Base-by-base conservation (phyloP, 1,140 invertebrate genomes). In the Charaxes varanes region DNA sequence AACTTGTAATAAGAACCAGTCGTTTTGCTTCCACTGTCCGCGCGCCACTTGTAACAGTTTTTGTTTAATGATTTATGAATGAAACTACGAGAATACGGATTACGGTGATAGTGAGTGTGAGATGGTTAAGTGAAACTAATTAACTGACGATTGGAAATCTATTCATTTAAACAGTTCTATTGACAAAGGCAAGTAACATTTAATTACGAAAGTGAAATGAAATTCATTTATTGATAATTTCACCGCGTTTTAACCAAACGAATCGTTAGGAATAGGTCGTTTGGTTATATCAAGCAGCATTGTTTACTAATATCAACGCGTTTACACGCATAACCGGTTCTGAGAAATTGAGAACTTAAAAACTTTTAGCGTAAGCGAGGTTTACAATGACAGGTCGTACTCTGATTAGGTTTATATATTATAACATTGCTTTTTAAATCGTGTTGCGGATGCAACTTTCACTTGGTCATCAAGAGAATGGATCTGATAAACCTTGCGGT, bases 401-500 rank as follows among this genome's bases (percentile, higher is more conserved):
- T 3, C 14, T 27, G 2, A 23, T 2, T 8, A 1, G 21, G 7
- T 23, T 1, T 23, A n/a, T 1, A 23, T 23, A 2, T 26, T 26
- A 12, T 26, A 26, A 26, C 8, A 12, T 26, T 26, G 23, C 13
- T 26, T 26, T 11, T 7, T 12, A 12, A 3, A 26, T 26, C 4
- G 2, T 26, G 4, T 26, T 26, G 6, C 12, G 30, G 56, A 55
- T 56, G 38, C 36, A 46, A 73, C 72, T 77, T 77, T 77, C 69
- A 67, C 68, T 71, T 56, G 53, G 59, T 53, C 53, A 63, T 67
- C 47, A 50, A 62, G 62, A 68, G 74, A 79, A 71, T 41, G 71
- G 64, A 64, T 67, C 52, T 62, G 56, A 56, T 59, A 62, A 63
- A 71, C 74, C 74, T 79, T 79, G 71, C 40, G 48, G 49, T 68